A percentile compares a stretch with the other conserved stretches of the same genome.
Conservation (phyloP, 2,888 invertebrate species). For the Noctua pronuba region DNA sequence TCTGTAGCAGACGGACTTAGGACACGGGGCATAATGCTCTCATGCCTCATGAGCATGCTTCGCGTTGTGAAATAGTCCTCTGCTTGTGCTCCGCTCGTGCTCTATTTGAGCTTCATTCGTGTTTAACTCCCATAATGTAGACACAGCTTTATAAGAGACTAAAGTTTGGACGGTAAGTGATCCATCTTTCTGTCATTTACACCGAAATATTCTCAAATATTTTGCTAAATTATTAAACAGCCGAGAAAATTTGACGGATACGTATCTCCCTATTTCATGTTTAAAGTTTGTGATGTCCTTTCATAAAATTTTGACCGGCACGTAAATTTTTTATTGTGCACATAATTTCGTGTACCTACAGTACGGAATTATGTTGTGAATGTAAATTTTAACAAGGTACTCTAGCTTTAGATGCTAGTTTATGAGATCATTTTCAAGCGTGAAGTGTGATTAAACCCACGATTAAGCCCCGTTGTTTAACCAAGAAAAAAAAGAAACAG, state of each 20-base stretch:
- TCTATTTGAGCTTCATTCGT: background rate
- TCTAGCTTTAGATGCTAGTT: conserved; percentile 26
- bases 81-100: background rate
- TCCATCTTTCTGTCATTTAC: conserved; percentile 54
- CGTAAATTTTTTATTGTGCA: conserved; percentile 36
- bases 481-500: background rate
- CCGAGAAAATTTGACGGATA: conserved; percentile 26
- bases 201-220: conserved; percentile 37
- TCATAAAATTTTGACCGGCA: conserved; percentile 31
- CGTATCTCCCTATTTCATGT: conserved; percentile 1
- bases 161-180: conserved; percentile 33
- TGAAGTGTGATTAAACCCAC: background rate
- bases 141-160: conserved; percentile 9
- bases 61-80: background rate
- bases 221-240: conserved; percentile 36
- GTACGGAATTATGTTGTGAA: conserved; percentile 12
- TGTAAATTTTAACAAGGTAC: conserved; percentile 31
- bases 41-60: background rate
- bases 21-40: background rate
- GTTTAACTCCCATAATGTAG: background rate
- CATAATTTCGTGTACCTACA: conserved; percentile 33
- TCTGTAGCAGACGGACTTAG: background rate
- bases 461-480: background rate
- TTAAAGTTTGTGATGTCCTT: conserved; percentile 36
- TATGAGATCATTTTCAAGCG: conserved; percentile 25